phyloP scores from a whole-genome alignment of 2,888 invertebrate genomes.

The Oligia strigilis region DNA sequence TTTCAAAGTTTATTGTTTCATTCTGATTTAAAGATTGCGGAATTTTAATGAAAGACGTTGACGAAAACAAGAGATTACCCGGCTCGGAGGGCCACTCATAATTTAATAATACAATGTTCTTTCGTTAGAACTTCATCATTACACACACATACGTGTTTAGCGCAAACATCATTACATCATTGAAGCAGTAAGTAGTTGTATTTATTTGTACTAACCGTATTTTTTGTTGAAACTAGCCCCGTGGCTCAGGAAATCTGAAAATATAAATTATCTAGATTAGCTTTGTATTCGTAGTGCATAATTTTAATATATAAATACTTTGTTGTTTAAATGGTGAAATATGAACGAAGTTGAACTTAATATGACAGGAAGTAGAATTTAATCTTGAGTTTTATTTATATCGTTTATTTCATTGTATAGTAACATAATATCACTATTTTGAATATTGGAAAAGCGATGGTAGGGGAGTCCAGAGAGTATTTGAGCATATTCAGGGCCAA shows the following conservation, averaged over 20 bases:
- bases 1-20: not conserved
- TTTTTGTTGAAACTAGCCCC: slow-evolving; percentile 90
- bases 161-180: not conserved
- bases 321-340: not conserved
- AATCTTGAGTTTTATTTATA: not conserved
- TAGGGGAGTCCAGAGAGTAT: too few relatives aligned
- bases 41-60: slow-evolving; percentile 1
- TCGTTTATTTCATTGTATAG: not conserved
- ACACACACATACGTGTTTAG: not conserved
- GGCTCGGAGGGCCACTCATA: not conserved
- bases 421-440: not conserved
- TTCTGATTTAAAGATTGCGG: not conserved
- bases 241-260: slow-evolving; percentile 90
- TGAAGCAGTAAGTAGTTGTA: not conserved
- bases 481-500: too few relatives aligned
- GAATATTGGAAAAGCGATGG: not conserved
- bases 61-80: not conserved
- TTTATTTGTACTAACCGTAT: slow-evolving; percentile 84
- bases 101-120: not conserved
- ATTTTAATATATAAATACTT: not conserved
- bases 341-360: not conserved
- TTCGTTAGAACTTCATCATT: not conserved
- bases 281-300: not conserved
- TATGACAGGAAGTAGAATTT: not conserved
- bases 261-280: slow-evolving; percentile 63